A percentile compares a stretch with the other conserved stretches of the same genome.
phyloP scores from a whole-genome alignment of 1,140 invertebrate species.

The Bombus polaris region DNA sequence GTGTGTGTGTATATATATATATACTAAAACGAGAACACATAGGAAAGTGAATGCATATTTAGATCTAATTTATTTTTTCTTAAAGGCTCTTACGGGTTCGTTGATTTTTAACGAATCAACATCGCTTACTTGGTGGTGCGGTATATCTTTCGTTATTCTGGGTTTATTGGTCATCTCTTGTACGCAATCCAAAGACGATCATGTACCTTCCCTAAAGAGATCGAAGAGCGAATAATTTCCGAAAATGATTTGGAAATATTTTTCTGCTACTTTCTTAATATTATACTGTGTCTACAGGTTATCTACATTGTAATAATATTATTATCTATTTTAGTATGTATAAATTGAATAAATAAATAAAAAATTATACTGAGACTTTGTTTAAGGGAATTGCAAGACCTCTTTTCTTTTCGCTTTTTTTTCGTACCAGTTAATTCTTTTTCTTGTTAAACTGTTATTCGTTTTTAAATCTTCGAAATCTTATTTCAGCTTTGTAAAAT shows the following conservation, averaged over 20 bases:
- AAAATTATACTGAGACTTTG: background rate
- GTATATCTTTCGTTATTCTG: conserved; percentile 82
- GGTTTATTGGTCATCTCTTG: conserved; percentile 82
- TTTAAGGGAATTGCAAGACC: background rate
- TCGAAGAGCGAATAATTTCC: conserved; percentile 66
- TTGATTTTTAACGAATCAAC: conserved; percentile 83
- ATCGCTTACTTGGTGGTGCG: conserved; percentile 83
- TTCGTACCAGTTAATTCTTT: background rate
- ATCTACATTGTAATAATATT: background rate
- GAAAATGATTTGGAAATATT: background rate
- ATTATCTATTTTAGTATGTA: background rate
- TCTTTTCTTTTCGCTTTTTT: background rate
- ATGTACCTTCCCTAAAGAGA: conserved; percentile 27
- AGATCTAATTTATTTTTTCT: conserved; percentile 27
- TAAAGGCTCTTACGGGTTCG: conserved; percentile 83
- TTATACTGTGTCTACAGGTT: background rate
- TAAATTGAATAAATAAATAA: conserved; percentile 24
- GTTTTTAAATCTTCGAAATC: background rate
- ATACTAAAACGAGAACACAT: conserved; percentile 9
- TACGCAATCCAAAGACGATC: conserved; percentile 54
- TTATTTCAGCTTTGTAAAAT: background rate
- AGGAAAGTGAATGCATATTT: background rate
- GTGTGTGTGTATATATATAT: too few relatives aligned
- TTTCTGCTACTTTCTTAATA: background rate
- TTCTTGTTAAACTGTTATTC: background rate